These are phyloP conservation scores for Tachycineta bicolor DNA, from an alignment of 2,113 vertebrate species.

Conservation along the genomic window DNA sequence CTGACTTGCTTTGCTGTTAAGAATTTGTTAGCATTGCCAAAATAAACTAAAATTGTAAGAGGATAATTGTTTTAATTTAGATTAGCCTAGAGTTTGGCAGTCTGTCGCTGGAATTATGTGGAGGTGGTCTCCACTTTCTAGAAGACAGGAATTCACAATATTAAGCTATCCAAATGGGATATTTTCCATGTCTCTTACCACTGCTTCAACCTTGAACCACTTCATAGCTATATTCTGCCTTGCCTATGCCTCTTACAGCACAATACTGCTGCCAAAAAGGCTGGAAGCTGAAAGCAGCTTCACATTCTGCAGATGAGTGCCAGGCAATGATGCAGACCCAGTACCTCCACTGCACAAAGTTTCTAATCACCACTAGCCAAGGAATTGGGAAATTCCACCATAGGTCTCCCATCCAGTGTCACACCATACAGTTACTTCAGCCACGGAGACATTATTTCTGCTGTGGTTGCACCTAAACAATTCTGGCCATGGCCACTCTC, in stretches of 20 bases:
- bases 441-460: neutral
- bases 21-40: slow-evolving; percentile 16
- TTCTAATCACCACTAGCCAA: neutral
- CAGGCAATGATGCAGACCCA: neutral
- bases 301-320: neutral
- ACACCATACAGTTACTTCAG: neutral
- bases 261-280: neutral
- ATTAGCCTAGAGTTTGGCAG: slow-evolving; percentile 1
- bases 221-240: neutral
- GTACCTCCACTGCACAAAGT: neutral
- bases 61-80: slow-evolving; percentile 47
- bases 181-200: neutral
- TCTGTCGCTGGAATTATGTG: neutral
- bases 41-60: slow-evolving; percentile 37
- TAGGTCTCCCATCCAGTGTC: neutral
- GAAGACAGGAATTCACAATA: neutral
- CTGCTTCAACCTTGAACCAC: neutral
- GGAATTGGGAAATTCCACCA: neutral
- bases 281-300: neutral
- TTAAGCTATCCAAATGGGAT: neutral
- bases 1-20: neutral
- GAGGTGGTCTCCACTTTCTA: neutral
- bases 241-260: neutral
- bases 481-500: neutral
- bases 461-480: neutral